Evolutionary conservation across 1,140 invertebrate species (phyloP), one percentile per base, ranked within the genome.

Genomic region (Drosophila repletoides): DNA sequence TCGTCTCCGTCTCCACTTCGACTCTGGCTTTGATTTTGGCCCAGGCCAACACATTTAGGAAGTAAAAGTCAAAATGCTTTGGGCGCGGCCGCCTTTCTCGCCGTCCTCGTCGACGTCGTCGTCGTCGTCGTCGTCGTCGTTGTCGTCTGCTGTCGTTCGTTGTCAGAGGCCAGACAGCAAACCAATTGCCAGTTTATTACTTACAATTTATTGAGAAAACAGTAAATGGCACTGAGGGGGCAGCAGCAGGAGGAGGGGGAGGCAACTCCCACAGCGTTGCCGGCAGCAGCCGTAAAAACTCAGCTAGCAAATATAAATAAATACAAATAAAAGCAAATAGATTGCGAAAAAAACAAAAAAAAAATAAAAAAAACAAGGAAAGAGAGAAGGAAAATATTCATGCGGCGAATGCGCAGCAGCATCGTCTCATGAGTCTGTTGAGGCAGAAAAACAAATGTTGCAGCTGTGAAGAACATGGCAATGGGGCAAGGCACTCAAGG

Each of bases 141-240:
- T 14, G 22, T 28, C 24, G 31, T 46, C 26, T 10, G 22, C 19
- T 38, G 24, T 26, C 36, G 36, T 19, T n/a, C 24, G 45, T 49
- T 67, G 64, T 67, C 59, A 63, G 58, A 49, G 58, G 58, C 51
- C 45, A 59, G 67, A 58, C 60, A 71, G 67, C 79, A 63, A 83
- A 74, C 79, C 79, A 84, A 84, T 84, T 83, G 70, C 65, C 79
- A 84, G 65, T 84, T 84, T 83, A 84, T 83, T 83, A 84, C 79
- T 74, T 67, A 74, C 61, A 83, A 83, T 83, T 83, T 83, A 84
- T 83, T 77, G 79, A 34, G 33, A 77, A 77, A 83, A 76, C 49
- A 55, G 64, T 55, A 63, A 67, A 58, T 48, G 46, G 28, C 29
- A 15, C 40, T 63, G 38, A 34, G 64, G 22, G 33, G 15, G 33